These are phyloP conservation scores for Danio tinwini DNA, from an alignment of 2,797 vertebrate species.

Conservation along the genomic window DNA sequence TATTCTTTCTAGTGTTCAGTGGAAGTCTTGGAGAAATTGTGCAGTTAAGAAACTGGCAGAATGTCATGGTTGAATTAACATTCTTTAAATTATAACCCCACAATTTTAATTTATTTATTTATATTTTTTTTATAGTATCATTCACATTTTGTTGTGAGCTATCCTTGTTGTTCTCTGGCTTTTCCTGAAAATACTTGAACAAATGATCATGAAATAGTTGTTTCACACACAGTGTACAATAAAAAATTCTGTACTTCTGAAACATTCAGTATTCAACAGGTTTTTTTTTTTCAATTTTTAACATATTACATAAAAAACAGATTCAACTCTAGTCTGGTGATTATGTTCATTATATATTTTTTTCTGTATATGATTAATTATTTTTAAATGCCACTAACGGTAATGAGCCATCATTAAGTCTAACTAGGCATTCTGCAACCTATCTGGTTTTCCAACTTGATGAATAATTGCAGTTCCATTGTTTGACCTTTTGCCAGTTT, in stretches of 20 bases:
- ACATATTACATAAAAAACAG: no score
- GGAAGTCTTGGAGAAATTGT: neutral
- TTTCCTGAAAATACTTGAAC: neutral
- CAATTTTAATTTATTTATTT: no score
- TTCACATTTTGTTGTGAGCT: no score
- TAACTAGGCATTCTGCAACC: neutral
- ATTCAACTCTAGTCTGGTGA: no score
- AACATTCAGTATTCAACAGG: neutral
- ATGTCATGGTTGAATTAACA: neutral
- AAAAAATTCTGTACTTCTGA: neutral
- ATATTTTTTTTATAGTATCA: no score
- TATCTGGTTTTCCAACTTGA: neutral
- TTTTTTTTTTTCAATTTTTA: neutral
- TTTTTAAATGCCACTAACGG: neutral
- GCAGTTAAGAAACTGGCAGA: neutral
- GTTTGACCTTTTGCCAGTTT: constrained; percentile 28
- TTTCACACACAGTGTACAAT: constrained; percentile 3
- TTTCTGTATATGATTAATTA: neutral
- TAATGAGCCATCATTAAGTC: neutral
- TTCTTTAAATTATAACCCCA: no score
- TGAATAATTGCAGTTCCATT: neutral
- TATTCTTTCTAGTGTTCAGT: neutral
- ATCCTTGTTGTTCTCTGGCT: no score
- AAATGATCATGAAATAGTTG: constrained; percentile 6
- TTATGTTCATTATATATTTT: no score